phyloP scores from a whole-genome alignment of 2,113 vertebrate species.

The Entomyzon cyanotis region DNA sequence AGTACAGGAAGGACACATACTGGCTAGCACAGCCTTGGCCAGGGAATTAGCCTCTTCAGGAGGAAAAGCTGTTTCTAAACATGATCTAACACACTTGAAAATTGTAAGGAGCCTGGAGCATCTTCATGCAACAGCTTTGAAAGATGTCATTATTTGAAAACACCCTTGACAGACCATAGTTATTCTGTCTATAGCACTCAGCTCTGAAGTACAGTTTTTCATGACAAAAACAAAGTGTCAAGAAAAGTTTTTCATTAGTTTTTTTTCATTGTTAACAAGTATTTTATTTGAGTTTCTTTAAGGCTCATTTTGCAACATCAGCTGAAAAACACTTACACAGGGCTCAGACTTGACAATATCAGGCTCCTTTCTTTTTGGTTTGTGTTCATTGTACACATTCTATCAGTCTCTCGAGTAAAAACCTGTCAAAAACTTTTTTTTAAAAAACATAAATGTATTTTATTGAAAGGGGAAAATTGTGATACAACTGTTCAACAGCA shows the following conservation, averaged over 20 bases:
- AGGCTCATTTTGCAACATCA: background rate
- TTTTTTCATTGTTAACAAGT: background rate
- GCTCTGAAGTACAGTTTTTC: background rate
- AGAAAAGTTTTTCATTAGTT: background rate
- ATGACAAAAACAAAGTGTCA: background rate
- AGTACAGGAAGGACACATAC: background rate
- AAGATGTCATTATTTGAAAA: background rate
- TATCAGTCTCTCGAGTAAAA: background rate
- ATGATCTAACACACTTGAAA: background rate
- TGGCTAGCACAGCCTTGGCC: background rate
- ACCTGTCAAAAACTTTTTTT: background rate
- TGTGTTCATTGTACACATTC: background rate
- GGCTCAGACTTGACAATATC: background rate
- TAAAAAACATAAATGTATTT: background rate
- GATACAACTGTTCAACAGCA: background rate
- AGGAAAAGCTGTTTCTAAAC: background rate
- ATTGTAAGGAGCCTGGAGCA: background rate
- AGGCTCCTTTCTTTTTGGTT: background rate
- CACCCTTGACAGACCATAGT: background rate
- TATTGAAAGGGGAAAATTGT: background rate
- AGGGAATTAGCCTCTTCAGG: background rate
- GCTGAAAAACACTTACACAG: background rate
- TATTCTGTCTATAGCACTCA: background rate
- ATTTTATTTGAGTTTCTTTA: background rate
- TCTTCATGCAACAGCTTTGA: background rate